Conservation (phyloP, 2,888 invertebrate genomes). For the Coecobrya sp. region DNA sequence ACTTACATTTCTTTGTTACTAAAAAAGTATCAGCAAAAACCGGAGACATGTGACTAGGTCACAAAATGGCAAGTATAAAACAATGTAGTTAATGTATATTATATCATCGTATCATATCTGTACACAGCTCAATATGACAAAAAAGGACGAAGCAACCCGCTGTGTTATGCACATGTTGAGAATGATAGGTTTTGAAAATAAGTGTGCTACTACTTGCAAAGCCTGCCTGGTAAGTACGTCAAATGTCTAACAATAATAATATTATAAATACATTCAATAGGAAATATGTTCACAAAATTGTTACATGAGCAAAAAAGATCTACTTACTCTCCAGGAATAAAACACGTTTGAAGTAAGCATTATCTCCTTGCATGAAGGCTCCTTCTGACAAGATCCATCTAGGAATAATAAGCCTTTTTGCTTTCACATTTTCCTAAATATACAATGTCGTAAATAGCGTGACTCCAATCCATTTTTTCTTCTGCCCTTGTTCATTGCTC, state of each 20-base stretch:
- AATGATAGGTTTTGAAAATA: conserved; percentile 31
- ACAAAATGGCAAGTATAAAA: not conserved
- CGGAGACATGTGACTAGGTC: not conserved
- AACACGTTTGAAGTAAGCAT: conserved; percentile 20
- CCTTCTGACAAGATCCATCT: not conserved
- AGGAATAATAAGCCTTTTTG: conserved; percentile 7
- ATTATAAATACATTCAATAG: conserved; percentile 5
- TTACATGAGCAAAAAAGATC: not conserved
- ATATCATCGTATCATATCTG: conserved; percentile 30
- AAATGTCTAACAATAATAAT: not conserved
- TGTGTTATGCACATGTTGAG: conserved; percentile 54
- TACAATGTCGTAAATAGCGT: conserved; percentile 59
- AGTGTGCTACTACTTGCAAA: not conserved
- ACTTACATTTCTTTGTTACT: not conserved
- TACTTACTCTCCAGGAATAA: conserved; percentile 34
- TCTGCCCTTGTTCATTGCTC: conserved; percentile 17
- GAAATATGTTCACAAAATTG: not conserved
- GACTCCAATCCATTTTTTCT: conserved; percentile 60
- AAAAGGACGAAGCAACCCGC: conserved; percentile 23
- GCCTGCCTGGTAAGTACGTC: not conserved
- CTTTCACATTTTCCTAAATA: conserved; percentile 32
- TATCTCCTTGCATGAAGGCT: conserved; percentile 22
- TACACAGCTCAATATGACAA: conserved; percentile 52
- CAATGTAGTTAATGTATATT: not conserved
- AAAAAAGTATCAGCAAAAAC: not conserved